Evolutionary conservation across 2,888 invertebrate genomes (phyloP).

Genomic region (Standfussiana lucernea): DNA sequence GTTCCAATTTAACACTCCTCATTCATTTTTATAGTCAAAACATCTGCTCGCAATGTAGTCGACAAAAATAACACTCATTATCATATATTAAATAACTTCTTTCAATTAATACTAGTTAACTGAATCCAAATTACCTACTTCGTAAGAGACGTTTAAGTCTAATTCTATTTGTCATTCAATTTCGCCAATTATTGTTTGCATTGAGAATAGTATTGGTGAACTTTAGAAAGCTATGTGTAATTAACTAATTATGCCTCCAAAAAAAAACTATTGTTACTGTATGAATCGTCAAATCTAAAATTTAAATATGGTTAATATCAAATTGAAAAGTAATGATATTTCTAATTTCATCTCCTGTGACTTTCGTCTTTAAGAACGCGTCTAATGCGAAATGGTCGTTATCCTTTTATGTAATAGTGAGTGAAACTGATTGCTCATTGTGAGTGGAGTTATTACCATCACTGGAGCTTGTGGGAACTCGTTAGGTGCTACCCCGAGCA

Average conservation of each 20-base stretch:
- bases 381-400: constrained; percentile 40
- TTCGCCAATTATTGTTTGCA: constrained; percentile 46
- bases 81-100: constrained; percentile 63
- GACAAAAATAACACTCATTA: constrained; percentile 74
- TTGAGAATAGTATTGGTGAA: constrained; percentile 21
- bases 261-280: constrained; percentile 28
- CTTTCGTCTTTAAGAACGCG: constrained; percentile 25
- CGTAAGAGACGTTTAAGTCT: constrained; percentile 56
- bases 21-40: constrained; percentile 57
- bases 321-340: constrained; percentile 35
- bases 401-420: constrained; percentile 50
- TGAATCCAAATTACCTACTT: constrained; percentile 70
- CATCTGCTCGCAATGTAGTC: constrained; percentile 68
- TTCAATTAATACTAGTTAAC: constrained; percentile 74
- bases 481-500: constrained; percentile 77
- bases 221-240: constrained; percentile 57
- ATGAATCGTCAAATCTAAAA: constrained; percentile 30
- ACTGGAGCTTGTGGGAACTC: constrained; percentile 81
- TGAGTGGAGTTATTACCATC: constrained; percentile 78
- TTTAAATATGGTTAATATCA: constrained; percentile 1
- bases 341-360: constrained; percentile 30
- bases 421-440: constrained; percentile 80
- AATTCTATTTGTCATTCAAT: constrained; percentile 57
- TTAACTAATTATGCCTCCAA: constrained; percentile 29
- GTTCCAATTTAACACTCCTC: constrained; percentile 72